phyloP scores from a whole-genome alignment of 2,797 vertebrate species.

The Crenuchus spilurus region DNA sequence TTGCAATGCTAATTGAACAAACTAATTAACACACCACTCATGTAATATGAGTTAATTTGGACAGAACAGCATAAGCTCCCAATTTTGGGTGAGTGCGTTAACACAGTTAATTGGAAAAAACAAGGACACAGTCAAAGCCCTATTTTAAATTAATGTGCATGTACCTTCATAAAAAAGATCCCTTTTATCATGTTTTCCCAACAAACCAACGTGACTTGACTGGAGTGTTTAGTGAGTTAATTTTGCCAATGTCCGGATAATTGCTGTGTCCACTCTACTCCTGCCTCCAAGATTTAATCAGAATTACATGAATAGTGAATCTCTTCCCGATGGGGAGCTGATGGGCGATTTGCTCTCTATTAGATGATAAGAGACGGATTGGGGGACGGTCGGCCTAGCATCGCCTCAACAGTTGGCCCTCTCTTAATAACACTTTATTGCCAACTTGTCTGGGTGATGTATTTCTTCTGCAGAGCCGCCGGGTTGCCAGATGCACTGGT shows the following conservation, averaged over 20 bases:
- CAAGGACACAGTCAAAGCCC: not conserved
- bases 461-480: slow-evolving; percentile 41
- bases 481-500: slow-evolving; percentile 38
- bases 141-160: not conserved
- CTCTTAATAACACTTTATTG: slow-evolving; percentile 55
- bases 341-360: slow-evolving; percentile 72
- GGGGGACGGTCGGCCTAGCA: slow-evolving; percentile 25
- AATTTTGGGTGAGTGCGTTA: not conserved
- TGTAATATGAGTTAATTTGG: not conserved
- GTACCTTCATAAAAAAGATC: slow-evolving; percentile 5
- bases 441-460: slow-evolving; percentile 43
- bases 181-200: slow-evolving; percentile 27
- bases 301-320: slow-evolving; percentile 27
- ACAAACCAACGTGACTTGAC: slow-evolving; percentile 22
- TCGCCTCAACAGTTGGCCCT: slow-evolving; percentile 49
- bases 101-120: slow-evolving; percentile 17
- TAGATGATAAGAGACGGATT: slow-evolving; percentile 57
- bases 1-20: slow-evolving; percentile 12
- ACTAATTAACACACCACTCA: slow-evolving; percentile 23
- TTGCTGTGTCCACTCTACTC: slow-evolving; percentile 29
- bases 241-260: slow-evolving; percentile 39
- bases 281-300: slow-evolving; percentile 36
- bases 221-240: slow-evolving; percentile 42
- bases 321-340: slow-evolving; percentile 62
- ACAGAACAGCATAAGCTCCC: not conserved